A percentile compares a stretch with the other conserved stretches of the same genome.
Evolutionary conservation across 2,113 vertebrate genomes (phyloP).

Genomic region (Mobula hypostoma): DNA sequence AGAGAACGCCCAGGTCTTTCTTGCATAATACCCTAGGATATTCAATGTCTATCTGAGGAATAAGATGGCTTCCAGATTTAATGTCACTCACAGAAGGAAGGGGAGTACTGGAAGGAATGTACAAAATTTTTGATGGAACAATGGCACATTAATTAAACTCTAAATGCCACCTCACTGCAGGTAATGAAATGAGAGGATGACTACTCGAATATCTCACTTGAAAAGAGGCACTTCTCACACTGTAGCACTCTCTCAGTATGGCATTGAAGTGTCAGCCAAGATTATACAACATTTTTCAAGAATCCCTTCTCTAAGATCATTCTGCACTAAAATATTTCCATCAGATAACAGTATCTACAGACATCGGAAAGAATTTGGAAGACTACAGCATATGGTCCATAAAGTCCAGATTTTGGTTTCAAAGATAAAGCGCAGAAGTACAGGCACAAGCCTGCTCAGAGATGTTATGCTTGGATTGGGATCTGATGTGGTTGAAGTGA

Average conservation of each 20-base stretch:
- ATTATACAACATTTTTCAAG: neutral
- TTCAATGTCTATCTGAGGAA: neutral
- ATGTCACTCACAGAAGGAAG: neutral
- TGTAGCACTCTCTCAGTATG: neutral
- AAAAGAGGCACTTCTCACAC: neutral
- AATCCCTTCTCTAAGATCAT: neutral
- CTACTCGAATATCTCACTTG: neutral
- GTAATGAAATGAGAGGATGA: neutral
- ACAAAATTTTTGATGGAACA: neutral
- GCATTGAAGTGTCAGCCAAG: neutral
- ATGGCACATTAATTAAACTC: neutral
- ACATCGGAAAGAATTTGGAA: constrained; percentile 20
- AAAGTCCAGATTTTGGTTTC: neutral
- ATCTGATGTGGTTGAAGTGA: neutral
- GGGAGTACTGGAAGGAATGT: neutral
- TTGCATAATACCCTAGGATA: neutral
- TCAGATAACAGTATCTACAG: neutral
- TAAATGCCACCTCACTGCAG: neutral
- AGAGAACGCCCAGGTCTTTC: neutral
- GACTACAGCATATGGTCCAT: neutral
- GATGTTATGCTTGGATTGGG: constrained; percentile 3
- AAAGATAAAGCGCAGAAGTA: neutral
- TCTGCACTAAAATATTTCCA: neutral
- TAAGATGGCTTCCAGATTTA: neutral
- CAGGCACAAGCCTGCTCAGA: neutral